Percentiles rank a stretch among this genome's conserved stretches.
phyloP scores from a whole-genome alignment of 64 coral and sea anemone species.

The Montipora sp. region DNA sequence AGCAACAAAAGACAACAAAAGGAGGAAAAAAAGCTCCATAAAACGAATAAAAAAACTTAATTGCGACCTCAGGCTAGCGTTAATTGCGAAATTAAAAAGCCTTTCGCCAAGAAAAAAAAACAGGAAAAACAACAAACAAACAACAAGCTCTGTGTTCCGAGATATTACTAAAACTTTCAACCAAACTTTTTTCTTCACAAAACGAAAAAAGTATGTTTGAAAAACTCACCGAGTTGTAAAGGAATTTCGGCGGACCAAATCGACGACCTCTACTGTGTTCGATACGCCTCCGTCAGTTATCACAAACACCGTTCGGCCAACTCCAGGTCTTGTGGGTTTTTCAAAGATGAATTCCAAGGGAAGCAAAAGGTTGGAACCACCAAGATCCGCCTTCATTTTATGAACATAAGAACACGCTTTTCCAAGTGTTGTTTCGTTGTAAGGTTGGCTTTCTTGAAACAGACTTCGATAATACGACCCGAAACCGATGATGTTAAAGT shows the following conservation, averaged over 20 bases:
- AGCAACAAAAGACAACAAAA: not conserved
- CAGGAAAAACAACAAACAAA: not conserved
- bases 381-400: slow-evolving; percentile 95
- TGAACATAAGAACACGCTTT: slow-evolving; percentile 76
- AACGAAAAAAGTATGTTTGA: not conserved
- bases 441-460: slow-evolving; percentile 84
- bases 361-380: slow-evolving; percentile 83
- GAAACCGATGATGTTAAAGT: slow-evolving; percentile 92
- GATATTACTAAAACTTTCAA: no score
- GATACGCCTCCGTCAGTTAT: slow-evolving; percentile 90
- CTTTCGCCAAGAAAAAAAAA: no score
- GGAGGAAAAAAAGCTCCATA: not conserved
- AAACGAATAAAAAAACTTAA: not conserved
- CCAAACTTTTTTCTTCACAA: not conserved
- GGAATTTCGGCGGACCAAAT: slow-evolving; percentile 83
- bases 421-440: slow-evolving; percentile 71
- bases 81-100: no score
- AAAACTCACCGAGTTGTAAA: slow-evolving; percentile 79
- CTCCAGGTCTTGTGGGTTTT: slow-evolving; percentile 72
- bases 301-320: slow-evolving; percentile 76
- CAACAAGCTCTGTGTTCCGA: no score
- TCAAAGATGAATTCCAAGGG: slow-evolving; percentile 92
- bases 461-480: slow-evolving; percentile 91
- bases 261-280: slow-evolving; percentile 88
- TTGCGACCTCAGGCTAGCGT: no score